These are phyloP conservation scores for Gnathochromis pfefferi DNA, from an alignment of 2,113 vertebrate genomes.

Conservation along the genomic window DNA sequence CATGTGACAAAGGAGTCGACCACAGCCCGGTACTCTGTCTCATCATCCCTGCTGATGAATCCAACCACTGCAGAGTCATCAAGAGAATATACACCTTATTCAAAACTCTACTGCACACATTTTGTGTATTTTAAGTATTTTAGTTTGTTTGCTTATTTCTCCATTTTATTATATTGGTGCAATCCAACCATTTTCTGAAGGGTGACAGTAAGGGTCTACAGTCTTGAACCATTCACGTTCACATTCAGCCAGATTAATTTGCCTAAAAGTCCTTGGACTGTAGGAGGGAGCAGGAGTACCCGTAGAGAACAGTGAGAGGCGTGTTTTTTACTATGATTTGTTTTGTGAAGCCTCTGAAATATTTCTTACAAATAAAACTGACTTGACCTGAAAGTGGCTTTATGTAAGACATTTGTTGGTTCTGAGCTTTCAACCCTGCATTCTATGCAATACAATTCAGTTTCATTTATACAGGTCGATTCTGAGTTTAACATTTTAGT, in stretches of 20 bases:
- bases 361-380: background rate
- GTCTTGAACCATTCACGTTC: background rate
- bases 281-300: background rate
- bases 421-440: background rate
- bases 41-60: background rate
- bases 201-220: background rate
- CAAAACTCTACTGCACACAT: background rate
- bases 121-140: background rate
- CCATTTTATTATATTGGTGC: background rate
- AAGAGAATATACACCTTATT: background rate
- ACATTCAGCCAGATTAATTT: background rate
- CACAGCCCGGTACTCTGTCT: background rate
- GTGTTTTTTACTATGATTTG: background rate
- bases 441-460: background rate
- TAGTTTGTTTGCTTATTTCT: background rate
- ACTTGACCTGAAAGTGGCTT: background rate
- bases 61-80: background rate
- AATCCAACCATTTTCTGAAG: background rate
- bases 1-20: background rate
- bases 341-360: background rate
- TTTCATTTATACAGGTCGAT: background rate
- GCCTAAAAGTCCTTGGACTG: background rate
- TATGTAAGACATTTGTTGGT: accelerated
- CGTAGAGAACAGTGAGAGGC: background rate
- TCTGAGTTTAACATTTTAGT: background rate